A percentile compares a stretch with the other conserved stretches of the same genome.
phyloP scores from a whole-genome alignment of 2,888 invertebrate species.

The Idaea straminata region DNA sequence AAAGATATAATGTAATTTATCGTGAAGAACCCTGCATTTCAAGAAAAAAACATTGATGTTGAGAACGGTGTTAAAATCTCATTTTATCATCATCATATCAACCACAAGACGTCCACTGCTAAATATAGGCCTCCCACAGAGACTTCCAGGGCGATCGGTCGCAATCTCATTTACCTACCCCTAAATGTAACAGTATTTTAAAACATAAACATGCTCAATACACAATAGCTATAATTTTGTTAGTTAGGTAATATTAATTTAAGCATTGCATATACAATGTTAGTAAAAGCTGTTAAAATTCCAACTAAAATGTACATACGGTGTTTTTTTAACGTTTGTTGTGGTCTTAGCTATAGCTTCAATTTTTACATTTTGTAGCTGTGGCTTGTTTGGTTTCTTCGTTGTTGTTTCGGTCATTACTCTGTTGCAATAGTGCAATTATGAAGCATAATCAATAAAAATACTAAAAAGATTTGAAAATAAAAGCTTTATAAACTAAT shows the following conservation, averaged over 20 bases:
- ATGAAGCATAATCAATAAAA: constrained; percentile 21
- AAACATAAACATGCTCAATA: no score
- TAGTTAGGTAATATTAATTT: constrained; percentile 9
- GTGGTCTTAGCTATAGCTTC: constrained; percentile 52
- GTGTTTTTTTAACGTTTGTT: constrained; percentile 53
- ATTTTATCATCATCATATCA: no score
- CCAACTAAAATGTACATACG: constrained; percentile 55
- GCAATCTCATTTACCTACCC: no score
- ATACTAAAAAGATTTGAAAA: constrained; percentile 8
- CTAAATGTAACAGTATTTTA: no score
- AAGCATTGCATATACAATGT: constrained; percentile 28
- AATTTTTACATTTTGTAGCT: constrained; percentile 36
- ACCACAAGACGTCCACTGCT: no score
- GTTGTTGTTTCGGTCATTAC: constrained; percentile 51
- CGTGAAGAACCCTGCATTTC: no score
- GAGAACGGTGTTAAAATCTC: no score
- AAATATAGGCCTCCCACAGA: no score
- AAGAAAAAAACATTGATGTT: no score
- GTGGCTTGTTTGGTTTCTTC: constrained; percentile 53
- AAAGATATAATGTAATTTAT: no score
- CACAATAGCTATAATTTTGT: background rate
- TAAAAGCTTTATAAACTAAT: background rate
- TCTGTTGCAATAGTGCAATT: constrained; percentile 61
- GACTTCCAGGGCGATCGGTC: no score
- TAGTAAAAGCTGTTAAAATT: constrained; percentile 33